Evolutionary conservation across 2,797 vertebrate genomes (phyloP).

Genomic region (Falco peregrinus): DNA sequence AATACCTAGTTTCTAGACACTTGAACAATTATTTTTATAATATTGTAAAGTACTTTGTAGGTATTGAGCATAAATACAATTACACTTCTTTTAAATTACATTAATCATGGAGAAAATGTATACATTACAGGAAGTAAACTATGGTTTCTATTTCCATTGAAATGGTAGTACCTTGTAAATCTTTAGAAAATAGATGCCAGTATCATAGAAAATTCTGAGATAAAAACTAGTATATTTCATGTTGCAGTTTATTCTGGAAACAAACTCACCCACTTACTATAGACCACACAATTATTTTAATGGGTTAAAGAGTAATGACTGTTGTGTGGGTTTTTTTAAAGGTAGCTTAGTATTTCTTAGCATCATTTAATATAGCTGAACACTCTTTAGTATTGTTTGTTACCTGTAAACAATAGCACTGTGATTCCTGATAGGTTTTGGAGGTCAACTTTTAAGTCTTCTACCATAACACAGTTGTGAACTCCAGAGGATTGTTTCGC

Average conservation of each 20-base stretch:
- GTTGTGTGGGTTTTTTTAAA: neutral
- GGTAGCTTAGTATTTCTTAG: neutral
- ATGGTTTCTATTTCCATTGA: neutral
- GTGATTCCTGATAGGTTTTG: neutral
- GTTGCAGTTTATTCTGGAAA: neutral
- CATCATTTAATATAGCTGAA: neutral
- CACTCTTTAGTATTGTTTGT: neutral
- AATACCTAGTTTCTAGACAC: neutral
- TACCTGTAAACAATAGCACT: neutral
- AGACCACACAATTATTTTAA: neutral
- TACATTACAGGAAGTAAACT: neutral
- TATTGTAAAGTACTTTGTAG: neutral
- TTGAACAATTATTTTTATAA: neutral
- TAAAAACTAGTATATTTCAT: neutral
- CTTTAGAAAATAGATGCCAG: neutral
- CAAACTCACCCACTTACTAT: neutral
- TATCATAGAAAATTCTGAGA: neutral
- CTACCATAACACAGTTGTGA: neutral
- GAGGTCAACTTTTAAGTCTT: conserved; percentile 12
- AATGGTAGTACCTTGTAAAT: neutral
- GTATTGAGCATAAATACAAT: neutral
- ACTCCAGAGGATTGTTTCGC: neutral
- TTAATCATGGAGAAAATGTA: neutral
- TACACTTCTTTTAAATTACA: neutral
- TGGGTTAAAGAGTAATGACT: neutral